phyloP scores from a whole-genome alignment of 35 echinoderm and acorn worm species.

The Ophioderma brevispina region DNA sequence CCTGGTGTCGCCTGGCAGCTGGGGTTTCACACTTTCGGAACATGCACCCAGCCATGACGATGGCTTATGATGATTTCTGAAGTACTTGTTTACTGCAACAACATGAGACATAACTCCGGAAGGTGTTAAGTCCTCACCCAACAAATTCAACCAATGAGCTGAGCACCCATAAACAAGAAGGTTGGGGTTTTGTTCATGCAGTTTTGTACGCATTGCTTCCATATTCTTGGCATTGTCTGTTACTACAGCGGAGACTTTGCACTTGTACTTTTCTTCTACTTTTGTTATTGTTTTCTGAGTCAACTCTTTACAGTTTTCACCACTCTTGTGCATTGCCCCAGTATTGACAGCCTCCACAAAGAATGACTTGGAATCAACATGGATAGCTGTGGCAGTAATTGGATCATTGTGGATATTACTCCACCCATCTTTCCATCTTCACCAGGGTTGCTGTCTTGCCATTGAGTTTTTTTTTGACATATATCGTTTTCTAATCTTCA shows the following conservation, averaged over 20 bases:
- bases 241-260: not conserved
- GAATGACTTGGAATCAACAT: not conserved
- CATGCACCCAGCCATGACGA: not conserved
- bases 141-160: slow-evolving; percentile 7
- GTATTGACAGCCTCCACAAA: not conserved
- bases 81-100: slow-evolving; percentile 28
- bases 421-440: too few species aligned
- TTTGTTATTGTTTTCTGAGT: not conserved
- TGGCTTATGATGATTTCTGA: slow-evolving; percentile 47
- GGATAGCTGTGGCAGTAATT: too few species aligned
- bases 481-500: too few species aligned
- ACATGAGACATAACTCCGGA: not conserved
- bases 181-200: not conserved
- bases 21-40: slow-evolving; percentile 22
- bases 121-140: not conserved
- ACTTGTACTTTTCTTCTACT: slow-evolving; percentile 10
- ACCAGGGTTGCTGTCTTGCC: too few species aligned
- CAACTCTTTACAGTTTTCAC: not conserved
- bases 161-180: slow-evolving; percentile 10
- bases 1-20: slow-evolving; percentile 39
- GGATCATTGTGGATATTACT: too few species aligned
- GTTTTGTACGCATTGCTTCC: not conserved
- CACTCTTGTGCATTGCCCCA: not conserved
- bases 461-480: too few species aligned
- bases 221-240: slow-evolving; percentile 24